These are phyloP conservation scores for Umimayanthus chanpuru DNA, from an alignment of 92 coral and sea anemone species.

Conservation along the genomic window DNA sequence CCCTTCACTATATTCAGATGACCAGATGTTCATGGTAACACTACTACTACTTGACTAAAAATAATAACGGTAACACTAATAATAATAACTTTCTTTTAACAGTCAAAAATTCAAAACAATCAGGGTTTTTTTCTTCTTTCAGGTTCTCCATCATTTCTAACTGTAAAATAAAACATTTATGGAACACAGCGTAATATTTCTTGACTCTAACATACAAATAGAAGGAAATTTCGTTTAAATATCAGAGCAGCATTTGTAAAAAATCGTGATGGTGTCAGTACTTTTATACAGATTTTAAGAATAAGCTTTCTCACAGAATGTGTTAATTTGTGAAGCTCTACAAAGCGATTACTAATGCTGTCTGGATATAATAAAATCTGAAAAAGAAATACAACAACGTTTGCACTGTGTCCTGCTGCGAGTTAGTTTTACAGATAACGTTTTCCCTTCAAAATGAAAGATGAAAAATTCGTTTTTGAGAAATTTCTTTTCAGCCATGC, in stretches of 20 bases:
- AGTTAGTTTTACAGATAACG: not conserved
- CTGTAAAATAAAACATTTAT: not conserved
- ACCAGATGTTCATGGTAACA: not conserved
- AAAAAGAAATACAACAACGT: not conserved
- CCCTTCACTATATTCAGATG: conserved; percentile 3
- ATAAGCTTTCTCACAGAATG: not conserved
- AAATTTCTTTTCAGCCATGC: not conserved
- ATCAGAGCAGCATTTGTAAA: too few relatives aligned
- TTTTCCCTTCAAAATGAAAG: not conserved
- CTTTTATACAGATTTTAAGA: too few relatives aligned
- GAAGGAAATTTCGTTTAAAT: not conserved
- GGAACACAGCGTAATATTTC: not conserved
- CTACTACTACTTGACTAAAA: not conserved
- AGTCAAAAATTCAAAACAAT: not conserved
- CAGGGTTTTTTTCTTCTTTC: not conserved
- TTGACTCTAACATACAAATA: not conserved
- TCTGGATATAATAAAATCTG: not conserved
- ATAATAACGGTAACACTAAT: not conserved
- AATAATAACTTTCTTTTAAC: not conserved
- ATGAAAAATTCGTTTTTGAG: not conserved
- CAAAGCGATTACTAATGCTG: not conserved
- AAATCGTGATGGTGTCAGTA: too few relatives aligned
- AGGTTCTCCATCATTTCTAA: conserved; percentile 2
- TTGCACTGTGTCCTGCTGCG: not conserved
- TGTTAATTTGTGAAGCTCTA: not conserved